phyloP scores from a whole-genome alignment of 2,888 invertebrate species.

The Sialis lutaria region DNA sequence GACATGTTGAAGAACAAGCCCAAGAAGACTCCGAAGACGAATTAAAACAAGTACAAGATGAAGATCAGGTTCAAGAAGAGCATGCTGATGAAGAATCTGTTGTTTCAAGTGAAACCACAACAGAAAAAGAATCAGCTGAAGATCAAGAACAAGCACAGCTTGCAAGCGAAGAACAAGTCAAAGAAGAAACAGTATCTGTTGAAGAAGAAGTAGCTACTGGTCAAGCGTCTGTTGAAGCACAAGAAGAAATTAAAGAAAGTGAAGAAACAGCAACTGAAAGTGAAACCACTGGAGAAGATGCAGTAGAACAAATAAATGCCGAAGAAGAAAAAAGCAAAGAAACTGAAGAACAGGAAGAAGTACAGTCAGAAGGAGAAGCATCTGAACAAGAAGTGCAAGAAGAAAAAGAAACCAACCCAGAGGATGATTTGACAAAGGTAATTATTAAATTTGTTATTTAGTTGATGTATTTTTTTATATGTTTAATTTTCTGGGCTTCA shows the following conservation, averaged over 20 bases:
- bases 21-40: conserved; percentile 14
- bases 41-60: conserved; percentile 13
- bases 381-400: conserved; percentile 12
- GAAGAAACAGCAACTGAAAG: conserved; percentile 14
- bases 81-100: conserved; percentile 32
- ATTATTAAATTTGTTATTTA: not conserved
- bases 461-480: not conserved
- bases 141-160: conserved; percentile 19
- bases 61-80: conserved; percentile 27
- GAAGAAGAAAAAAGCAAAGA: conserved; percentile 10
- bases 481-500: too few relatives aligned
- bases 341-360: conserved; percentile 8
- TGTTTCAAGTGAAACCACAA: conserved; percentile 9
- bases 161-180: conserved; percentile 7
- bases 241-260: conserved; percentile 7
- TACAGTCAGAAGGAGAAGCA: conserved; percentile 10
- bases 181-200: not conserved
- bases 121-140: conserved; percentile 30
- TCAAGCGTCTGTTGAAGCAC: conserved; percentile 5
- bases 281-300: conserved; percentile 12
- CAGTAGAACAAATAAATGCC: conserved; percentile 10
- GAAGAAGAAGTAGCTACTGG: conserved; percentile 9
- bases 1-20: conserved; percentile 14
- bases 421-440: conserved; percentile 28
- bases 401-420: conserved; percentile 22